Base-by-base conservation (phyloP, 2,113 vertebrate genomes). In the Muntiacus reevesi region DNA sequence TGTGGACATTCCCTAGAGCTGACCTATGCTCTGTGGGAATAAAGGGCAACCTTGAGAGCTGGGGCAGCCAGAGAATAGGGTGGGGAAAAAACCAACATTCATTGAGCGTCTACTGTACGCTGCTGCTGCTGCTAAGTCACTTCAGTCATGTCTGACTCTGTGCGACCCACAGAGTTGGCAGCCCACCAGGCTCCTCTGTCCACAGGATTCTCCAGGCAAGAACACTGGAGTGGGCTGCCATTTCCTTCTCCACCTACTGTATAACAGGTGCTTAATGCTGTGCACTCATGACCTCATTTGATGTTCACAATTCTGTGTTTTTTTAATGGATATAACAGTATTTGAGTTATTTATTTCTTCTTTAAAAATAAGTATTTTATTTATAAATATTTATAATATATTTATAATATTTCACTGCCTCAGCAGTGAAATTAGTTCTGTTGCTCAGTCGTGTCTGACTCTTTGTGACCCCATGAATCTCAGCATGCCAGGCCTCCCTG, bases 81-180 rank as follows among this genome's bases (percentile, higher is more conserved):
- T 25, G 19, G 47, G 55, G 60, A 25, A 50, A 45, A 45, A 87
- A 55, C 1, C 33, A 27, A 11, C 6, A 2, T 55, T 55, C 50
- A 21, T 0, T 64, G 36, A 81, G 28, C 47, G n/a, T 8, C 6
- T 64, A 27, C 3, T 3, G 16, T 36, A 12, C 23, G 62, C 62
- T n/a, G 62, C 62, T 67, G 30, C 30, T 64, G 62, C 62, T 67
- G 62, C 62, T 67, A n/a, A 67, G 33, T n/a, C 33, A 10, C 33
- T 67, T n/a, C 62, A 64, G 62, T 64, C 1, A 0, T n/a, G 62
- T 67, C 62, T 16, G 4, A n/a, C 62, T n/a, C 62, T 67, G 33
- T 19, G 15, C 0, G 0, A 67, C 62, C 33, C 16, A 33, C 19
- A 67, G 7, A n/a, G 40, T 40, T 1, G 2, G 16, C 62, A 67